A percentile compares a stretch with the other conserved stretches of the same genome.
phyloP scores from a whole-genome alignment of 2,797 vertebrate species.

The Decapterus maruadsi region DNA sequence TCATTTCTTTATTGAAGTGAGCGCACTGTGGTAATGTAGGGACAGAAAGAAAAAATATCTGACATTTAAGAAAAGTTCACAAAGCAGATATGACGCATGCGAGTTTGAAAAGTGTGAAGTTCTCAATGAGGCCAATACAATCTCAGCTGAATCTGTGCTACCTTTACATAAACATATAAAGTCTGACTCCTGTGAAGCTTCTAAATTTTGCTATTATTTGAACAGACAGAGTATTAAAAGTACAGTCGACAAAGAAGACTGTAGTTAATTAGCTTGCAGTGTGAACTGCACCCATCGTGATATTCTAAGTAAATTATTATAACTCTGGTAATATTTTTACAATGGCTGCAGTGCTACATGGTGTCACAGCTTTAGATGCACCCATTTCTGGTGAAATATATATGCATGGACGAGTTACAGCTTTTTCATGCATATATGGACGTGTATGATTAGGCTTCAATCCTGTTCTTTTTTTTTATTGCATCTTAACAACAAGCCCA shows the following conservation, averaged over 20 bases:
- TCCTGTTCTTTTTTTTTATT: conserved; percentile 1
- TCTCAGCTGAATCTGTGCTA: background rate
- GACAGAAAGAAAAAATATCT: conserved; percentile 6
- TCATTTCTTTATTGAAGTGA: conserved; percentile 23
- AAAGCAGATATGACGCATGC: background rate
- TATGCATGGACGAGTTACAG: background rate
- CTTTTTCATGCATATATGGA: conserved; percentile 5
- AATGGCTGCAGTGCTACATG: conserved; percentile 8
- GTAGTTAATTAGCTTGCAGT: conserved; percentile 3
- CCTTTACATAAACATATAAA: background rate
- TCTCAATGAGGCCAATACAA: background rate
- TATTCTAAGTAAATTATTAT: conserved; percentile 42
- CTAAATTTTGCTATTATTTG: background rate
- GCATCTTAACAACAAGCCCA: background rate
- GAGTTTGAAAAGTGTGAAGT: background rate
- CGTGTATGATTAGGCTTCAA: background rate
- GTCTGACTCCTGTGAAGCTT: background rate
- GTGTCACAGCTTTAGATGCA: conserved; percentile 1
- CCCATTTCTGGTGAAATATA: conserved; percentile 1
- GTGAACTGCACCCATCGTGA: conserved; percentile 10
- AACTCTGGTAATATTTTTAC: conserved; percentile 13
- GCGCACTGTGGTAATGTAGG: background rate
- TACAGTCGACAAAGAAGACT: too few relatives aligned
- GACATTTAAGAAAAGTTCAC: conserved; percentile 16
- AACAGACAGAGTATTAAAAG: background rate